phyloP scores from a whole-genome alignment of 2,797 vertebrate species.

The Coregonus sp. region DNA sequence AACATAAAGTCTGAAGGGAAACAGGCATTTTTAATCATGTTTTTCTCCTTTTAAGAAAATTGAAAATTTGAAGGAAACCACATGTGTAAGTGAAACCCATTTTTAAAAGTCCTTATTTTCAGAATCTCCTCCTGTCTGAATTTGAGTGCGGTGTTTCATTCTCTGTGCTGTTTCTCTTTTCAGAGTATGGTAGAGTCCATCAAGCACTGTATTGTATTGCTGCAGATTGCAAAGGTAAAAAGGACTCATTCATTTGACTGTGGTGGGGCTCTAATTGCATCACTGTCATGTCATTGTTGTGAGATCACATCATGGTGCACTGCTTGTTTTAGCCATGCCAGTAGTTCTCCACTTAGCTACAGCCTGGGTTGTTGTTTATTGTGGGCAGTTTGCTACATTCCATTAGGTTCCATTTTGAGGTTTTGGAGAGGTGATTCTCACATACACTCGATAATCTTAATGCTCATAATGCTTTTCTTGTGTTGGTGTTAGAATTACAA shows the following conservation, averaged over 20 bases:
- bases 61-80: conserved; percentile 95
- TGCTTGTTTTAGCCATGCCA: background rate
- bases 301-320: conserved; percentile 22
- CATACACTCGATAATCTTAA: conserved; percentile 14
- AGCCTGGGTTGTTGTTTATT: conserved; percentile 39
- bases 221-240: conserved; percentile 99
- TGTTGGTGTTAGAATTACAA: conserved; percentile 25
- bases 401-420: conserved; percentile 57
- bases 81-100: conserved; percentile 88
- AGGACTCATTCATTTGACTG: conserved; percentile 10
- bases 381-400: conserved; percentile 61
- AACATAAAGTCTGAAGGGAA: background rate
- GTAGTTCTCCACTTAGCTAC: background rate
- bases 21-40: conserved; percentile 19
- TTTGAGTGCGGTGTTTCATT: conserved; percentile 24
- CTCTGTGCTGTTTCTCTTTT: conserved; percentile 63
- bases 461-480: conserved; percentile 25
- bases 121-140: conserved; percentile 17
- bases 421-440: conserved; percentile 16
- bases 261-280: conserved; percentile 24
- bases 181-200: conserved; percentile 99
- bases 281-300: conserved; percentile 35
- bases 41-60: conserved; percentile 85
- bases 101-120: conserved; percentile 18
- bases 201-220: conserved; percentile 99